Evolutionary conservation across 2,113 vertebrate species (phyloP).

Genomic region (Setophaga petechia): DNA sequence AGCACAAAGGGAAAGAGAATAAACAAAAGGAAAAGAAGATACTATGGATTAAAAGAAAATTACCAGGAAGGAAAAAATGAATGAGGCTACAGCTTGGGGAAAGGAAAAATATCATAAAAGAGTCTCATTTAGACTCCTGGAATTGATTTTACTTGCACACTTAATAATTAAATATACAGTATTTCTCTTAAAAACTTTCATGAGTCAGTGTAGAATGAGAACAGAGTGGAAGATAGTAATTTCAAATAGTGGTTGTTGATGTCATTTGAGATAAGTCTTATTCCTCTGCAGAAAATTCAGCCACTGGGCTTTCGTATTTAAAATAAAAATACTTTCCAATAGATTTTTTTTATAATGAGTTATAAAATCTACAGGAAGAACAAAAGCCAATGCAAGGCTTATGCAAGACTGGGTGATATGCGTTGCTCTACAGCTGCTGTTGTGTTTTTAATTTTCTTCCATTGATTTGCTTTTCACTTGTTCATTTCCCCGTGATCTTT

Average conservation of each 20-base stretch:
- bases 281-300: neutral
- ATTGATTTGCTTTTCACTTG: constrained; percentile 3
- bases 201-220: neutral
- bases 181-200: neutral
- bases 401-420: neutral
- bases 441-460: constrained; percentile 20
- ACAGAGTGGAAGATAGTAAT: neutral
- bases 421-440: neutral
- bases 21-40: neutral
- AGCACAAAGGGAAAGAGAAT: neutral
- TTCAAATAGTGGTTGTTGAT: neutral
- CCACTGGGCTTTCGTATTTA: neutral
- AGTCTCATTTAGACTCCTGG: neutral
- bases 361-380: neutral
- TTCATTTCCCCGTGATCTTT: neutral
- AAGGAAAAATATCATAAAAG: neutral
- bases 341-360: neutral
- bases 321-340: constrained; percentile 14
- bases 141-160: neutral
- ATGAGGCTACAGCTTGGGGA: neutral
- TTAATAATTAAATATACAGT: neutral
- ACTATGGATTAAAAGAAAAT: neutral
- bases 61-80: neutral
- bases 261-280: constrained; percentile 1
- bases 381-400: neutral